Evolutionary conservation across 2,113 vertebrate species (phyloP).

Genomic region (Seriola rivoliana): DNA sequence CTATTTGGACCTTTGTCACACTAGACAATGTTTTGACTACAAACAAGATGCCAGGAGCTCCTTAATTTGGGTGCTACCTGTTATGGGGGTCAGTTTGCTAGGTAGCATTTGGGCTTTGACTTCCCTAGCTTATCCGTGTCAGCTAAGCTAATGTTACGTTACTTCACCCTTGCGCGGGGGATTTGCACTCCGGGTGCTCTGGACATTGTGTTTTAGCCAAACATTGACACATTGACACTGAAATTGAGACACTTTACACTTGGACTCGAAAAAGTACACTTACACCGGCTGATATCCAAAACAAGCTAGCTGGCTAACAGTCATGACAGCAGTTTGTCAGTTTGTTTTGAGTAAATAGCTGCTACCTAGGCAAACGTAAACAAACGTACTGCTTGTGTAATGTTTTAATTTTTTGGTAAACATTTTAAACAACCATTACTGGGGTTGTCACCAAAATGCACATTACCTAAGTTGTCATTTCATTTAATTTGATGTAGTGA

Average conservation of each 20-base stretch:
- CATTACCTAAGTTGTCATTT: neutral
- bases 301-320: constrained; percentile 62
- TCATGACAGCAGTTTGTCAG: constrained; percentile 40
- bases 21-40: neutral
- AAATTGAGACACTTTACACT: neutral
- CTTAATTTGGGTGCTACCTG: neutral
- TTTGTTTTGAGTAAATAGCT: constrained; percentile 37
- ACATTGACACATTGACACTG: neutral
- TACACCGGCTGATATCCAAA: neutral
- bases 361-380: constrained; percentile 44
- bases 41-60: neutral
- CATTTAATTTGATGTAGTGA: neutral
- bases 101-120: constrained; percentile 57
- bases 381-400: constrained; percentile 9
- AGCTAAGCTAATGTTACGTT: constrained; percentile 51
- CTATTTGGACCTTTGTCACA: neutral
- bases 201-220: neutral
- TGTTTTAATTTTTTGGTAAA: neutral
- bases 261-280: neutral
- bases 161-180: constrained; percentile 4
- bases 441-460: neutral
- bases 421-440: neutral
- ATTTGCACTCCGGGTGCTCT: neutral
- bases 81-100: constrained; percentile 25
- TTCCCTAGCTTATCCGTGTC: constrained; percentile 73